Evolutionary conservation across 2,113 vertebrate species (phyloP), one percentile per base, ranked within the genome.

Genomic region (Chaetodon trifascialis): DNA sequence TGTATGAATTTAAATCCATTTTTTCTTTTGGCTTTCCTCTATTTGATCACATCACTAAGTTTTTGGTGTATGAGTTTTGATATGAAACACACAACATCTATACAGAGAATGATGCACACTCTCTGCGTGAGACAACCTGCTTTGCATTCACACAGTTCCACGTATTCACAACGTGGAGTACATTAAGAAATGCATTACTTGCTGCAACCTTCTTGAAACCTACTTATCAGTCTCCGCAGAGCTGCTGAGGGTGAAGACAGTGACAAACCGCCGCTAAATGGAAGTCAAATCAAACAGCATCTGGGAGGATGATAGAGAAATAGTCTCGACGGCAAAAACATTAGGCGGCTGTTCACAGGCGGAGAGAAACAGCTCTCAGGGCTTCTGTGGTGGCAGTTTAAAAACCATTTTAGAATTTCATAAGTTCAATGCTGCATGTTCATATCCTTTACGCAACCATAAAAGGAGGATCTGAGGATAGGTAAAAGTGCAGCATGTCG

Each of bases 81-180:
- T 55, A 58, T 58, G 56, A 73, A 69, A 69, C 83, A 77, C 36
- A 88, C 8, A 66, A 52, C 25, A 38, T 36, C 72, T 52, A 23
- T 19, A 6, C 19, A 46, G 66, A 69, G 56, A 2, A 52, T 36
- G 17, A 42, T 19, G 36, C 19, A 63, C 19, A 23, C 64, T 56
- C 19, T 63, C 54, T 65, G 51, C 17, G 44, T 30, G 38, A 79
- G 42, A 30, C 15, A 14, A 1, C 2, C 10, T 2, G 23, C 64
- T 82, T 42, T 75, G 51, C 55, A 66, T 73, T 70, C 46, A 68
- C 62, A 59, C 64, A 52, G 49, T 30, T 46, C 49, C 25, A 69
- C 51, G 47, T 21, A 62, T 21, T 55, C 46, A 79, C 4, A 67
- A 73, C 36, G 14, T 36, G 66, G 10, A 44, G 7, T 21, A 1